phyloP scores from a whole-genome alignment of 2,113 vertebrate species.

The Pogonocichla stellata region DNA sequence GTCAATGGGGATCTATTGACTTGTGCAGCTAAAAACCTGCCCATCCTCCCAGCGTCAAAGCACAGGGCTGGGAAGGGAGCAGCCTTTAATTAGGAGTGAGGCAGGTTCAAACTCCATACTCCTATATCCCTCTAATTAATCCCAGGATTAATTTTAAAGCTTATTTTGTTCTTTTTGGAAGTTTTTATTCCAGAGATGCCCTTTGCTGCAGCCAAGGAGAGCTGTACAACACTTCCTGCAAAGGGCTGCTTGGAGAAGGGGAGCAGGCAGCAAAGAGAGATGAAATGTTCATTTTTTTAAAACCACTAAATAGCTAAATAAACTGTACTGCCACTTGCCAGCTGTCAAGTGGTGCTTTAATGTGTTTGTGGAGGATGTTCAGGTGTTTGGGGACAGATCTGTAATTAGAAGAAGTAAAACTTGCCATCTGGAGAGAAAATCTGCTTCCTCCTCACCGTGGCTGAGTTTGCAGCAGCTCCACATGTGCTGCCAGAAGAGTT shows the following conservation, averaged over 20 bases:
- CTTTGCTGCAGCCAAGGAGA: background rate
- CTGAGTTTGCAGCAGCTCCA: background rate
- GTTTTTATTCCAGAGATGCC: background rate
- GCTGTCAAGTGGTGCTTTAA: background rate
- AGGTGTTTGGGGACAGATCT: conserved; percentile 9
- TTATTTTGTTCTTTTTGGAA: background rate
- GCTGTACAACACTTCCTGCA: background rate
- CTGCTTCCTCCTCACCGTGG: background rate
- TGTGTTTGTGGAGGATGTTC: background rate
- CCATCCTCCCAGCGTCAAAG: background rate
- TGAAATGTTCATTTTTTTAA: background rate
- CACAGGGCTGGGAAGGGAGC: background rate
- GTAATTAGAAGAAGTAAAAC: background rate
- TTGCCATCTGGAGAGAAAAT: conserved; percentile 49
- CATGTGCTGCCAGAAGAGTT: background rate
- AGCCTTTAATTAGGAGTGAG: background rate
- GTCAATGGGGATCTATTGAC: background rate
- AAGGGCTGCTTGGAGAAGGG: background rate
- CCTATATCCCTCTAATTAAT: conserved; percentile 5
- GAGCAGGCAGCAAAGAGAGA: background rate
- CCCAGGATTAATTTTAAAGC: conserved; percentile 23
- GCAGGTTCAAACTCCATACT: background rate
- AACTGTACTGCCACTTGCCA: background rate
- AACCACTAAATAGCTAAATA: background rate
- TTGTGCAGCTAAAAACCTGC: background rate